Evolutionary conservation across 2,113 vertebrate species (phyloP).

Genomic region (Jacana jacana): DNA sequence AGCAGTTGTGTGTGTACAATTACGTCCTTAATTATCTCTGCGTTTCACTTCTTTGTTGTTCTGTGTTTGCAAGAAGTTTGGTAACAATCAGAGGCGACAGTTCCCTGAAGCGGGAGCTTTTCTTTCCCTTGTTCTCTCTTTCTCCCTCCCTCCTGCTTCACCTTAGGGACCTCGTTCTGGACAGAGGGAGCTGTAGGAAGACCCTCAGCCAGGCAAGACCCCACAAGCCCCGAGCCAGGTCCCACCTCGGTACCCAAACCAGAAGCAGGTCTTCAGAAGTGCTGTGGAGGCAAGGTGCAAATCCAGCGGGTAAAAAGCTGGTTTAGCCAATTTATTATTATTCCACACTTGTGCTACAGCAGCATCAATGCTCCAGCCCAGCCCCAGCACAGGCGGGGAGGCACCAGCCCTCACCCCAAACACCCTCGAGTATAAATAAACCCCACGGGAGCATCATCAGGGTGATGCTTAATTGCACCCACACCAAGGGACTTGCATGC

Average conservation of each 20-base stretch:
- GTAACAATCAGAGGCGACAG: conserved; percentile 23
- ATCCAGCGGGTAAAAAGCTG: background rate
- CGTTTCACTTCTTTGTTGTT: conserved; percentile 68
- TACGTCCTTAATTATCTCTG: conserved; percentile 74
- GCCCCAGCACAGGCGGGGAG: background rate
- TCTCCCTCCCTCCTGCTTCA: background rate
- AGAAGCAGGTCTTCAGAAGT: background rate
- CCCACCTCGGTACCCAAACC: accelerated
- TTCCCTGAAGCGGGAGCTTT: background rate
- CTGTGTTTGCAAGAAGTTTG: conserved; percentile 53
- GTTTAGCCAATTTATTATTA: background rate
- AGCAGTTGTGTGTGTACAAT: conserved; percentile 74
- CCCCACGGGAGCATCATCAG: background rate
- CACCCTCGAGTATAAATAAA: background rate
- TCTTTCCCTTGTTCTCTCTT: background rate
- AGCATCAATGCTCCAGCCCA: background rate
- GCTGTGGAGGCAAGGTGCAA: background rate
- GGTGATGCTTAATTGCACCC: background rate
- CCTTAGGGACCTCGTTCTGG: background rate
- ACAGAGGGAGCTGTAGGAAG: background rate
- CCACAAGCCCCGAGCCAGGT: accelerated
- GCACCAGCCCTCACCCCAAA: background rate
- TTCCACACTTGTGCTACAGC: background rate
- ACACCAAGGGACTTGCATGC: background rate
- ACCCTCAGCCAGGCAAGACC: accelerated